A percentile compares a stretch with the other conserved stretches of the same genome.
phyloP scores from a whole-genome alignment of 2,113 vertebrate genomes.

The Dendropsophus ebraccatus region DNA sequence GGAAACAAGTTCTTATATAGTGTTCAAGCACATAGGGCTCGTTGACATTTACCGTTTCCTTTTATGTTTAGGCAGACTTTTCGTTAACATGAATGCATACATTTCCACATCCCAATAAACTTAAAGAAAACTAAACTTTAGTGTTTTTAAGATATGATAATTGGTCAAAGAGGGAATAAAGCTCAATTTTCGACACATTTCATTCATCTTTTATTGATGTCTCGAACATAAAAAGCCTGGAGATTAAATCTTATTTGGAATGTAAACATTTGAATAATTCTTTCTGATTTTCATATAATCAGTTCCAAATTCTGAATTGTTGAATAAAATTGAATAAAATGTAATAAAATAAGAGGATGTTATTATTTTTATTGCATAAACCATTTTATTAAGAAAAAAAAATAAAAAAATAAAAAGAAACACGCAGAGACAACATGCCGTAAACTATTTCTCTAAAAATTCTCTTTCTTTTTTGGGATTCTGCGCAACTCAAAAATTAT shows the following conservation, averaged over 20 bases:
- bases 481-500: constrained; percentile 4
- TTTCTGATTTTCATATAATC: not conserved
- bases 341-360: not conserved
- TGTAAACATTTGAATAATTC: not conserved
- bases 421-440: too few species aligned
- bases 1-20: too few species aligned
- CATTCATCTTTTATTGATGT: constrained; percentile 3
- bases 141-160: not conserved
- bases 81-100: not conserved
- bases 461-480: not conserved
- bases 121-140: not conserved
- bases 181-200: not conserved
- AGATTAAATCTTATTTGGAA: not conserved
- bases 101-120: not conserved
- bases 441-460: not conserved
- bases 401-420: not conserved
- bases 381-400: not conserved
- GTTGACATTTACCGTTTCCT: too few species aligned
- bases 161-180: not conserved
- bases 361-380: not conserved
- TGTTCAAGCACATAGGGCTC: too few species aligned
- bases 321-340: not conserved
- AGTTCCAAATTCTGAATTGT: not conserved
- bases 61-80: not conserved
- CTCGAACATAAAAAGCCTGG: not conserved